These are phyloP conservation scores for Aulostomus chinensis DNA, from an alignment of 2,797 vertebrate species.

Conservation along the genomic window DNA sequence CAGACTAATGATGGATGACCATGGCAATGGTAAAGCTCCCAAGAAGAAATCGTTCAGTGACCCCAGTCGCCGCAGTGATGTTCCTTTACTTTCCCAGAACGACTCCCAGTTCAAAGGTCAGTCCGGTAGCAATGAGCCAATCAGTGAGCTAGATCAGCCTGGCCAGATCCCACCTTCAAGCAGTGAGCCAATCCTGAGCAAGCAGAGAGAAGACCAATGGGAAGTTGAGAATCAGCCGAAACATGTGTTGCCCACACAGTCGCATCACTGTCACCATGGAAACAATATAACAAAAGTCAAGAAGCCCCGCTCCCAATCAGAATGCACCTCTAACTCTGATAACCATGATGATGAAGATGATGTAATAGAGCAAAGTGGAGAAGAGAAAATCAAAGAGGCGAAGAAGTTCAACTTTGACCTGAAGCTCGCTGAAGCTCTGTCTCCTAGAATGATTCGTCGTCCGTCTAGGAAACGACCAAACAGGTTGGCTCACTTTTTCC, in stretches of 20 bases:
- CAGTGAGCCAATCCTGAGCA: conserved; percentile 93
- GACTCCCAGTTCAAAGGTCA: conserved; percentile 72
- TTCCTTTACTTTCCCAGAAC: conserved; percentile 58
- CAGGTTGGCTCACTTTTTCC: conserved; percentile 78
- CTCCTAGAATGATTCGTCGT: conserved; percentile 83
- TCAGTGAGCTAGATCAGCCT: conserved; percentile 86
- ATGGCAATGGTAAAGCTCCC: conserved; percentile 87
- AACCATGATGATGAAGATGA: conserved; percentile 57
- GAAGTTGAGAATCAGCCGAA: conserved; percentile 63
- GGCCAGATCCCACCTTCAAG: conserved; percentile 87
- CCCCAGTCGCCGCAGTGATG: conserved; percentile 90
- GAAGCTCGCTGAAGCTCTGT: conserved; percentile 83
- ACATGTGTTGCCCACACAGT: conserved; percentile 26
- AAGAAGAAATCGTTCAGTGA: conserved; percentile 98
- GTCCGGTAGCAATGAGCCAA: conserved; percentile 82
- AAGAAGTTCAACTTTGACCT: conserved; percentile 83
- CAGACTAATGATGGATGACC: conserved; percentile 85
- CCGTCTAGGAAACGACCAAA: conserved; percentile 88
- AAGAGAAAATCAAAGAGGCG: conserved; percentile 41
- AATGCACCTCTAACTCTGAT: conserved; percentile 59
- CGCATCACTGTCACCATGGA: conserved; percentile 21
- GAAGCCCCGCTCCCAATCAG: conserved; percentile 78
- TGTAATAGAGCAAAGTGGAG: conserved; percentile 35
- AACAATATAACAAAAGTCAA: conserved; percentile 30
- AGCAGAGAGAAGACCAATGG: conserved; percentile 78